phyloP scores from a whole-genome alignment of 1,140 invertebrate genomes.

The Neodiprion fabricii region DNA sequence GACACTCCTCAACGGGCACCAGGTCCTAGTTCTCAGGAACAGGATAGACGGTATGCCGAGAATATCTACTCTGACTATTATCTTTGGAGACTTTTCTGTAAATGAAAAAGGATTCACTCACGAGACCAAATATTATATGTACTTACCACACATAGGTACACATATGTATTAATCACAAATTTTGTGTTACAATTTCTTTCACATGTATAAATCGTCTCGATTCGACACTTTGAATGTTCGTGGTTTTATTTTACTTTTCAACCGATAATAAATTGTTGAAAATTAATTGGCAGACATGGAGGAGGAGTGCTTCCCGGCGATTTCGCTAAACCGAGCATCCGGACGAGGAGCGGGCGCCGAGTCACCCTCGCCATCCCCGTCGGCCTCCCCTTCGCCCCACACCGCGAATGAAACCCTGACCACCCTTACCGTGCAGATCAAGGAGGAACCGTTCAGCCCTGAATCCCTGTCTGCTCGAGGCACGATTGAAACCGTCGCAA shows the following conservation, averaged over 20 bases:
- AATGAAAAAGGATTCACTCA: too few species aligned
- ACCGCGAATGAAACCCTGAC: conserved; percentile 24
- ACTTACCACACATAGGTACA: not conserved
- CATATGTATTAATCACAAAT: too few species aligned
- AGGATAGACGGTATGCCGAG: not conserved
- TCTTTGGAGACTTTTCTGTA: too few species aligned
- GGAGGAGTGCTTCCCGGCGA: conserved; percentile 80
- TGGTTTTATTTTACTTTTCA: too few species aligned
- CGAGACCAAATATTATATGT: too few species aligned
- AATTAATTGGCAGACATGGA: conserved; percentile 72
- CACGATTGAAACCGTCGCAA: not conserved
- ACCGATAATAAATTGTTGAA: too few species aligned
- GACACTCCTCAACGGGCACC: not conserved
- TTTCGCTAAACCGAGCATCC: conserved; percentile 69
- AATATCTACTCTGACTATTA: too few species aligned
- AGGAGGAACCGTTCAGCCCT: conserved; percentile 74
- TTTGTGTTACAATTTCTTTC: too few species aligned
- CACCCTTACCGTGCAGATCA: conserved; percentile 56
- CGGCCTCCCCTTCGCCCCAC: conserved; percentile 32
- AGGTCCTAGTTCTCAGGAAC: conserved; percentile 5
- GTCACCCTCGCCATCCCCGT: conserved; percentile 50
- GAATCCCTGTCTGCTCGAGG: not conserved
- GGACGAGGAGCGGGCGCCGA: conserved; percentile 48
- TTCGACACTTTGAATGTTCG: too few species aligned
- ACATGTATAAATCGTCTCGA: too few species aligned